Percentiles rank a stretch among this genome's conserved stretches.
Conservation (phyloP, 2,113 vertebrate species). For the Diglossa brunneiventris region DNA sequence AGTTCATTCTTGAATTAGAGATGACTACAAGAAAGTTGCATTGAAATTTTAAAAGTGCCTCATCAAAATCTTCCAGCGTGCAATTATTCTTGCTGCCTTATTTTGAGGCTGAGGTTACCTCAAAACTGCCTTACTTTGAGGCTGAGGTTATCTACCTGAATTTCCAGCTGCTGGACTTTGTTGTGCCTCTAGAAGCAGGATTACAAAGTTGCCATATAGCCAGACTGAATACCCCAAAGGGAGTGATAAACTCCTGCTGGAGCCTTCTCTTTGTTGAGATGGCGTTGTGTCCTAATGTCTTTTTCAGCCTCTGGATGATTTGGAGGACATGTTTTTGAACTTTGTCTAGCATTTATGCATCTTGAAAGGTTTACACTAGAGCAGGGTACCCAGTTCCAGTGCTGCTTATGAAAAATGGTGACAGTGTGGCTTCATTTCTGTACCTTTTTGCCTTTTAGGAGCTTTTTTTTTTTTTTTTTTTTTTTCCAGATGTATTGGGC, state of each 20-base stretch:
- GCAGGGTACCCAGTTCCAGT: not conserved
- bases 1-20: not conserved
- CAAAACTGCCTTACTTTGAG: not conserved
- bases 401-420: not conserved
- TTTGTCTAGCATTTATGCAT: not conserved
- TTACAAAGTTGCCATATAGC: not conserved
- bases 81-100: not conserved
- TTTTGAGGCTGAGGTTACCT: not conserved
- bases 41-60: not conserved
- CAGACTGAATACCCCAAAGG: too few species aligned
- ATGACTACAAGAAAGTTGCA: fast-evolving
- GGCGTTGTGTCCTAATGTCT: not conserved
- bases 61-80: not conserved
- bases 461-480: not conserved
- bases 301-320: not conserved
- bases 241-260: not conserved
- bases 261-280: not conserved
- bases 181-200: not conserved
- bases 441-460: not conserved
- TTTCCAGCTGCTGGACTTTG: not conserved
- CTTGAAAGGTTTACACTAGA: not conserved
- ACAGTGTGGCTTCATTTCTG: not conserved
- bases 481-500: not conserved
- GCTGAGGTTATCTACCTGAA: not conserved
- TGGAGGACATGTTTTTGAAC: not conserved